Evolutionary conservation across 2,797 vertebrate genomes (phyloP).

Genomic region (Channa striata): DNA sequence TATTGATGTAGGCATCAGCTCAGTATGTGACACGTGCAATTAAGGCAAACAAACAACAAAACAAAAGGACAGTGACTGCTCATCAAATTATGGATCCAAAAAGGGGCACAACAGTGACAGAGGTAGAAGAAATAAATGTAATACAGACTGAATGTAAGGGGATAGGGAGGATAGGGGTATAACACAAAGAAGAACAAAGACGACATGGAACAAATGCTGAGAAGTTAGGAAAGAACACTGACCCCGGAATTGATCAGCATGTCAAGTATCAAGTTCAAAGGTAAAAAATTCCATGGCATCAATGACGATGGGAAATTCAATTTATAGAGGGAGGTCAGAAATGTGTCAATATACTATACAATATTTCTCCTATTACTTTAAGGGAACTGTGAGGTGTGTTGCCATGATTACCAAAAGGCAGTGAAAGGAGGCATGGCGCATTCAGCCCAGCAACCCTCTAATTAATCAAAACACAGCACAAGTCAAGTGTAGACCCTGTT

Average conservation of each 20-base stretch:
- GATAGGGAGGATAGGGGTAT: neutral
- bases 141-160: neutral
- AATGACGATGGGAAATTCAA: slow-evolving; percentile 1
- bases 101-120: neutral
- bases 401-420: slow-evolving; percentile 52
- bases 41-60: slow-evolving; percentile 50
- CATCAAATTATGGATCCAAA: slow-evolving; percentile 23
- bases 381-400: slow-evolving; percentile 45
- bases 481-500: neutral
- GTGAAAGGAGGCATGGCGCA: neutral
- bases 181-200: neutral
- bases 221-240: neutral
- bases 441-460: slow-evolving; percentile 1
- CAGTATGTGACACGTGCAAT: slow-evolving; percentile 57
- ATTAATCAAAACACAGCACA: slow-evolving; percentile 32
- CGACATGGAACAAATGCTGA: neutral
- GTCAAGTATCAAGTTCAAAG: slow-evolving; percentile 24
- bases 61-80: slow-evolving; percentile 49
- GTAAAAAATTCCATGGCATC: slow-evolving; percentile 22
- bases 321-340: slow-evolving; percentile 22
- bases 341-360: slow-evolving; percentile 20
- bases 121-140: neutral
- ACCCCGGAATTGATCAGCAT: neutral
- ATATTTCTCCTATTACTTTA: slow-evolving; percentile 49
- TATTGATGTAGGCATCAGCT: slow-evolving; percentile 50